Conservation (phyloP, 2,113 vertebrate genomes). For the Pyrgilauda ruficollis region DNA sequence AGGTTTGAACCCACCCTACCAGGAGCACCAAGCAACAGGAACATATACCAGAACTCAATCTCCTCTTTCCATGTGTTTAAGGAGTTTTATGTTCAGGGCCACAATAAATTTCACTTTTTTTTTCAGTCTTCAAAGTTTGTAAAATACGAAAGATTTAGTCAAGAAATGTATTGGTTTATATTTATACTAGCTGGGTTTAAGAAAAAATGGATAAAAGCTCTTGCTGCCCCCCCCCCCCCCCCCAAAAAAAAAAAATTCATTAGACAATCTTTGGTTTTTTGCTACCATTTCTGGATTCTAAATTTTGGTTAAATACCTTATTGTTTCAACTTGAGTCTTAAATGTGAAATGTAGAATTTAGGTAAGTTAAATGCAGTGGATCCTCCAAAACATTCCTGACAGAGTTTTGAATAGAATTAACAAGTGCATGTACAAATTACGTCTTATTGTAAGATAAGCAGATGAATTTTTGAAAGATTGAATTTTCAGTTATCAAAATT, state of each 20-base stretch:
- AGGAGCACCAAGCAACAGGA: accelerated
- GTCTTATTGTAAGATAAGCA: constrained; percentile 34
- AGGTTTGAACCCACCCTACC: not conserved
- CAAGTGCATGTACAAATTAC: constrained; percentile 26
- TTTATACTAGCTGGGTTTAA: not conserved
- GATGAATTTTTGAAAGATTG: constrained; percentile 41
- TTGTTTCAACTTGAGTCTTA: not conserved
- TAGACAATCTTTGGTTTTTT: not conserved
- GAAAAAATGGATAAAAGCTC: not conserved
- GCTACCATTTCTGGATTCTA: not conserved
- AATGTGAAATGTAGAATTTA: constrained; percentile 8
- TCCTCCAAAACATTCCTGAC: not conserved
- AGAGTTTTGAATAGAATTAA: constrained; percentile 30
- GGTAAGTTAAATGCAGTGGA: not conserved
- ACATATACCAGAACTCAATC: not conserved
- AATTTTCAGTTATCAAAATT: constrained; percentile 47
- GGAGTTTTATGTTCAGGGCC: not conserved
- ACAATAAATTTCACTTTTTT: not conserved
- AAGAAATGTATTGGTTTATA: not conserved
- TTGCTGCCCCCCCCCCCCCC: accelerated
- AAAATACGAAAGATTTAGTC: not conserved
- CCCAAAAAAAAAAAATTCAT: not conserved
- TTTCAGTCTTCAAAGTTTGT: not conserved
- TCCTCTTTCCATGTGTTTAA: not conserved
- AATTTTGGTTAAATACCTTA: not conserved